Evolutionary conservation across 1,140 invertebrate genomes (phyloP).

Genomic region (Lanistes nyassanus): DNA sequence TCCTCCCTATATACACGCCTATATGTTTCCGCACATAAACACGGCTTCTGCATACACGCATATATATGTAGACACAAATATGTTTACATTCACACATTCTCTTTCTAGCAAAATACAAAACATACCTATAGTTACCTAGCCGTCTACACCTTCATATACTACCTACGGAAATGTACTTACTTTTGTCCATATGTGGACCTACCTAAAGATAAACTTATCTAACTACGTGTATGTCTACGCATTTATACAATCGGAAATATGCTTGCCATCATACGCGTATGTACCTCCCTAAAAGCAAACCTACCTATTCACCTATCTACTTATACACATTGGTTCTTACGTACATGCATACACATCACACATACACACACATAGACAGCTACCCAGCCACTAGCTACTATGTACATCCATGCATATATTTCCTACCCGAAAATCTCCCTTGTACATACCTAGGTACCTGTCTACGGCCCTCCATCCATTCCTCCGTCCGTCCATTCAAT

Average conservation of each 20-base stretch:
- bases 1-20: not conserved
- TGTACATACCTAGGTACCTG: too few species aligned
- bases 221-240: not conserved
- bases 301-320: not conserved
- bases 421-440: not conserved
- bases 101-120: too few species aligned
- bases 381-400: conserved; percentile 2
- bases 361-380: conserved; percentile 11
- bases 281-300: not conserved
- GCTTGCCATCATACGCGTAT: not conserved
- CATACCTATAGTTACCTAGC: too few species aligned
- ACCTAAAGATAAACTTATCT: too few species aligned
- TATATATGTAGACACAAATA: not conserved
- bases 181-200: not conserved
- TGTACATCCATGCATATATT: not conserved
- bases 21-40: not conserved
- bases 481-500: too few species aligned
- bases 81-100: not conserved
- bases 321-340: conserved; percentile 1
- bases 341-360: conserved; percentile 4
- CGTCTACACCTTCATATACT: too few species aligned
- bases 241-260: not conserved
- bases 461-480: too few species aligned
- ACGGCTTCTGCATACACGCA: not conserved
- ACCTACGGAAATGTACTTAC: not conserved